Conservation (phyloP, 2,797 vertebrate species). For the Coilia nasus region DNA sequence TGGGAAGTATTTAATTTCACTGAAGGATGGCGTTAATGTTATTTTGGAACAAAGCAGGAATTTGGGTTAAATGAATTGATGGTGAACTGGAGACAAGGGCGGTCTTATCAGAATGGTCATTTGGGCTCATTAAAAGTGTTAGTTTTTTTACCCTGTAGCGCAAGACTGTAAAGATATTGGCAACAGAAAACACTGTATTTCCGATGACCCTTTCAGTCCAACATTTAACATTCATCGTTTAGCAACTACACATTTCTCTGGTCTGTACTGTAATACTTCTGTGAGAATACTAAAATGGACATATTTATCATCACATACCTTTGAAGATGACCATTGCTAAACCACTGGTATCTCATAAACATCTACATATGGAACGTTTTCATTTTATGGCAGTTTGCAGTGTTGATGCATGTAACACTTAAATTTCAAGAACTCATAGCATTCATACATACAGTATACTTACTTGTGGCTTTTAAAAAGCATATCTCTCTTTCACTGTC, state of each 20-base stretch:
- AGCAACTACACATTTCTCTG: not conserved
- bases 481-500: constrained; percentile 14
- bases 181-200: constrained; percentile 17
- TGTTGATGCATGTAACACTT: constrained; percentile 18
- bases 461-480: not conserved
- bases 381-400: constrained; percentile 16
- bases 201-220: not conserved
- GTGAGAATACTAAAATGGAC: not conserved
- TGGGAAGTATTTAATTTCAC: not conserved
- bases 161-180: constrained; percentile 7
- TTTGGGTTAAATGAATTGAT: not conserved
- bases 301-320: not conserved
- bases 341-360: not conserved
- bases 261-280: not conserved
- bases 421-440: constrained; percentile 17
- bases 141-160: not conserved
- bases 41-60: not conserved
- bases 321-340: not conserved
- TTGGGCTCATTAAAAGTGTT: not conserved
- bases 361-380: not conserved
- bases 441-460: constrained; percentile 14
- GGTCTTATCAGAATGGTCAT: not conserved
- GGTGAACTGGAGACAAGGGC: not conserved
- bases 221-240: not conserved
- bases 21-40: not conserved